phyloP scores from a whole-genome alignment of 2,888 invertebrate genomes.

The Apotomis betuletana region DNA sequence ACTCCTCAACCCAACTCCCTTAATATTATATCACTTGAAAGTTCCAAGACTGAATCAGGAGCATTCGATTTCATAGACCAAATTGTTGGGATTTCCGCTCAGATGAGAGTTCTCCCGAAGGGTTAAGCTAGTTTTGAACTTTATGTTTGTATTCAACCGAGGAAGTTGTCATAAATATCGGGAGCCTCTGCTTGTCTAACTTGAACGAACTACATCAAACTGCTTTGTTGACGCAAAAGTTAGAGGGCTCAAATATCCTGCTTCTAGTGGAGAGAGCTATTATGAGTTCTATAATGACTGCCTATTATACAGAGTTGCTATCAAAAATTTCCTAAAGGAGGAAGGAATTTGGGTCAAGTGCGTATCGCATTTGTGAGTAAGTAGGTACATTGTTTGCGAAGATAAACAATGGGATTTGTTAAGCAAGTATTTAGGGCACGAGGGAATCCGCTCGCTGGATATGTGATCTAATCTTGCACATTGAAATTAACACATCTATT shows the following conservation, averaged over 20 bases:
- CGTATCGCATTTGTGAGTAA: conserved; percentile 26
- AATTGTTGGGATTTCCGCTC: conserved; percentile 71
- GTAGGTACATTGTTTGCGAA: conserved; percentile 30
- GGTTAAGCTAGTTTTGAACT: conserved; percentile 74
- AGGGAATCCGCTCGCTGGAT: conserved; percentile 5
- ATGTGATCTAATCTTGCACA: conserved; percentile 14
- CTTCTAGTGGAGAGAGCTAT: conserved; percentile 58
- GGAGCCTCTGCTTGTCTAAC: conserved; percentile 66
- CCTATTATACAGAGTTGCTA: conserved; percentile 52
- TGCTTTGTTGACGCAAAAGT: conserved; percentile 73
- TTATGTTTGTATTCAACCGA: conserved; percentile 71
- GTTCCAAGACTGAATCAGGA: conserved; percentile 52
- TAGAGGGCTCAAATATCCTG: conserved; percentile 68
- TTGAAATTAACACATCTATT: not conserved
- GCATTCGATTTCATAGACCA: conserved; percentile 63
- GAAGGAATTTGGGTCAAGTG: conserved; percentile 32
- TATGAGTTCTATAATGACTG: conserved; percentile 59
- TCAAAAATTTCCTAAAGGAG: conserved; percentile 22
- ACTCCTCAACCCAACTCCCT: not conserved
- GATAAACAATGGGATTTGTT: conserved; percentile 32
- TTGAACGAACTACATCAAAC: conserved; percentile 71
- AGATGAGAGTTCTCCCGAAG: conserved; percentile 67
- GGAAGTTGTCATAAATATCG: conserved; percentile 76
- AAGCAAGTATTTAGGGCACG: conserved; percentile 25
- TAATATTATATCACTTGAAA: conserved; percentile 43